These are phyloP conservation scores for Jacana jacana DNA, from an alignment of 2,113 vertebrate species.

Conservation along the genomic window DNA sequence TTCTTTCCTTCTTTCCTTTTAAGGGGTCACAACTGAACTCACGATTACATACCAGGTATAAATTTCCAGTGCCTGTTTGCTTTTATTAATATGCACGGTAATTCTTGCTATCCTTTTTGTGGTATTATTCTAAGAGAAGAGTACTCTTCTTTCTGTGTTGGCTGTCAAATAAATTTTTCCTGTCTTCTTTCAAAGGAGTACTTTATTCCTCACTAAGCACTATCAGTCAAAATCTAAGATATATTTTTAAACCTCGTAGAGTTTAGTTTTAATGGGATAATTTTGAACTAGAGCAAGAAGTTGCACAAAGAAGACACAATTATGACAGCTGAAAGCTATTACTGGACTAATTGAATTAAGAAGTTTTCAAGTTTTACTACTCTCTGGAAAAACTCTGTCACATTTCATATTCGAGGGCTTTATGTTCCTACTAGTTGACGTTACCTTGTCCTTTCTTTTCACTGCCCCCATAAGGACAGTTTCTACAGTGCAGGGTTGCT, in stretches of 20 bases:
- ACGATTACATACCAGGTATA: not conserved
- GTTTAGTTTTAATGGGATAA: not conserved
- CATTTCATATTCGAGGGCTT: not conserved
- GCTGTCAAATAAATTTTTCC: not conserved
- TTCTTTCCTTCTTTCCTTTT: not conserved
- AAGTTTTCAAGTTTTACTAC: not conserved
- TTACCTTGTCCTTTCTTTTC: not conserved
- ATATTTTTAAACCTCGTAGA: not conserved
- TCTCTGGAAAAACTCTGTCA: not conserved
- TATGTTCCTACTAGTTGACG: not conserved
- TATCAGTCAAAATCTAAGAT: not conserved
- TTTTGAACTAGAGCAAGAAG: not conserved
- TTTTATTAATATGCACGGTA: not conserved
- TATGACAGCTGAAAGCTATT: not conserved
- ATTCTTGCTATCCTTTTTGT: not conserved
- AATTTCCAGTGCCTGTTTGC: not conserved
- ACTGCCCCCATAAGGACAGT: not conserved
- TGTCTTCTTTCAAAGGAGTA: not conserved
- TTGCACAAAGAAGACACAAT: not conserved
- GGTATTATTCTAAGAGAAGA: not conserved
- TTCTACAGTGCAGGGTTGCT: not conserved
- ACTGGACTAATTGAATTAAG: not conserved
- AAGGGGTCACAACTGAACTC: not conserved
- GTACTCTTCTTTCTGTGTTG: not conserved
- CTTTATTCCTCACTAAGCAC: not conserved